A percentile compares a stretch with the other conserved stretches of the same genome.
These are phyloP conservation scores for Eulemur rufifrons DNA, from an alignment of 2,113 vertebrate species.

Conservation along the genomic window DNA sequence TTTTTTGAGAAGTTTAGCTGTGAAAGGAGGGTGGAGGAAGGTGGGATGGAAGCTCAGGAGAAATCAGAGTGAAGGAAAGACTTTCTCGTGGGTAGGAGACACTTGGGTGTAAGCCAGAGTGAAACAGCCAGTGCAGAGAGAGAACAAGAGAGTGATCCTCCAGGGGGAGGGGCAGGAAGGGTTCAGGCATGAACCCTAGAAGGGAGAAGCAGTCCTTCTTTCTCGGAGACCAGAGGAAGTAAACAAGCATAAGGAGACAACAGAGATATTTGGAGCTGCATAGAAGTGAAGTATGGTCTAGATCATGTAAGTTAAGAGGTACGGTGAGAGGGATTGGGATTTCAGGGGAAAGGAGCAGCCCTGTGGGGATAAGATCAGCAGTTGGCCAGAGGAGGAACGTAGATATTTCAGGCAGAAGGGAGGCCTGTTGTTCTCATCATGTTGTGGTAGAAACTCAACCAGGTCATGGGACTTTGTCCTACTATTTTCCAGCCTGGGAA, in stretches of 20 bases:
- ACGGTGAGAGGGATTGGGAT: neutral
- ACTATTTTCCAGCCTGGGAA: neutral
- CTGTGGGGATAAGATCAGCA: neutral
- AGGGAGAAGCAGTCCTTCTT: neutral
- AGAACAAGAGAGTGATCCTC: neutral
- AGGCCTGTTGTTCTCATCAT: neutral
- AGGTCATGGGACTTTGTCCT: neutral
- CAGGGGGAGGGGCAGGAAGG: neutral
- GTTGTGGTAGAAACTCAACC: neutral
- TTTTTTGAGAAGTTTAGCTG: constrained; percentile 72
- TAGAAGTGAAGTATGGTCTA: neutral
- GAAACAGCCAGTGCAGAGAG: neutral
- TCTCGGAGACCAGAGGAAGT: neutral
- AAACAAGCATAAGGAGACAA: neutral
- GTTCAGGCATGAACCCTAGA: neutral
- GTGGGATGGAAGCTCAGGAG: constrained; percentile 61
- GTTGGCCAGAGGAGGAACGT: neutral
- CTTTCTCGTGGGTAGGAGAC: constrained; percentile 36
- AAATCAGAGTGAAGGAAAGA: constrained; percentile 54
- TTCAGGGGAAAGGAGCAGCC: neutral
- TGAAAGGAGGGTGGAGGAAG: constrained; percentile 67
- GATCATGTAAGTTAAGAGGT: neutral
- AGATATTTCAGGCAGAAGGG: neutral
- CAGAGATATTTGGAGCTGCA: neutral
- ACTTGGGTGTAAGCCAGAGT: constrained; percentile 25